These are phyloP conservation scores for Diaprepes abbreviatus DNA, from an alignment of 2,888 invertebrate species.

Conservation along the genomic window DNA sequence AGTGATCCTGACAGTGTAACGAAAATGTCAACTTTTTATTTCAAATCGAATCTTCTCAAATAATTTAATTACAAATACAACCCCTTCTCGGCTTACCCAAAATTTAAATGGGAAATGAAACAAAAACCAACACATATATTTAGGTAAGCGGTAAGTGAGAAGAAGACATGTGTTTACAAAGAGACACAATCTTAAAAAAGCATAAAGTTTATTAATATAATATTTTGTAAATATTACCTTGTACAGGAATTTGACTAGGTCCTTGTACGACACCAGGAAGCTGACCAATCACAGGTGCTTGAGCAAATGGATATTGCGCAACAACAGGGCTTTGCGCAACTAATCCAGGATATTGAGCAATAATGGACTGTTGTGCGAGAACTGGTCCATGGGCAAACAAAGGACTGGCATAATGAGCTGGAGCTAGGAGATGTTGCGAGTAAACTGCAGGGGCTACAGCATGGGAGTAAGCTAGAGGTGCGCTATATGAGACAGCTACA, in stretches of 20 bases:
- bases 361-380: conserved; percentile 22
- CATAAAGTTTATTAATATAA: too few species aligned
- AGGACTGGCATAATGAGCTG: conserved; percentile 10
- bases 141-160: too few species aligned
- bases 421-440: conserved; percentile 19
- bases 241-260: conserved; percentile 3
- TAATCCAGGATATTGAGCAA: conserved; percentile 40
- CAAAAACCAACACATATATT: too few species aligned
- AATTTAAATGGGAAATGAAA: too few species aligned
- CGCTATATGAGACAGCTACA: conserved; percentile 36
- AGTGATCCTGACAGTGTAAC: too few species aligned
- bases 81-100: too few species aligned
- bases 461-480: conserved; percentile 27
- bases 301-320: conserved; percentile 19
- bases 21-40: too few species aligned
- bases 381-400: conserved; percentile 6
- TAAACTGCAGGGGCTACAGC: conserved; percentile 18
- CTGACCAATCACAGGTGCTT: conserved; percentile 20
- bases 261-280: not conserved
- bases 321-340: conserved; percentile 29
- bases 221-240: not conserved
- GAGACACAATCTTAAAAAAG: too few species aligned
- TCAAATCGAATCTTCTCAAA: too few species aligned
- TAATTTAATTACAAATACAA: too few species aligned
- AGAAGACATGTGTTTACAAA: too few species aligned